These are phyloP conservation scores for Epinotia demarniana DNA, from an alignment of 2,888 invertebrate genomes.

Conservation along the genomic window DNA sequence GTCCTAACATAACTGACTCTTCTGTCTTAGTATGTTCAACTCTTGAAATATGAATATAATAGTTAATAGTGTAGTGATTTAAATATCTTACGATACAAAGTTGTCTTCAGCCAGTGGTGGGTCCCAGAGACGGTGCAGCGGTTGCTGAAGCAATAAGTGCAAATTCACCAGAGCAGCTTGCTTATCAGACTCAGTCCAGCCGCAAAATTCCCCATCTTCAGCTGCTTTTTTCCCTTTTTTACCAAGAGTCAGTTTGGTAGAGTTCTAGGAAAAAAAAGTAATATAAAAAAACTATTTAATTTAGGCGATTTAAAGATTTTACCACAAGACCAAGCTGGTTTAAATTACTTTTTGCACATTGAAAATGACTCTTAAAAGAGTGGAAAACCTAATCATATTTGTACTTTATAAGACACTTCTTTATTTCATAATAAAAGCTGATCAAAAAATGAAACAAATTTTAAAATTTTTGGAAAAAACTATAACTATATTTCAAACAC, in stretches of 20 bases:
- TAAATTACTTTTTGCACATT: too few species aligned
- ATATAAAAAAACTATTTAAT: too few species aligned
- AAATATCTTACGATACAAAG: slow-evolving; percentile 89
- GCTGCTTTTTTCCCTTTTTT: slow-evolving; percentile 77
- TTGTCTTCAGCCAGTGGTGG: slow-evolving; percentile 93
- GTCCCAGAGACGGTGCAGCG: slow-evolving; percentile 90
- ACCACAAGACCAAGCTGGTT: too few species aligned
- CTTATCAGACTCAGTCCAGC: slow-evolving; percentile 89
- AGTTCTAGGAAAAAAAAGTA: slow-evolving; percentile 62
- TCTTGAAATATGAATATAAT: neutral
- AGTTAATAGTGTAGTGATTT: neutral
- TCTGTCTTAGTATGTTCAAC: neutral
- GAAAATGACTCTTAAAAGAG: too few species aligned
- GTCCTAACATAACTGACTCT: too few species aligned
- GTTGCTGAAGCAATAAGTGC: slow-evolving; percentile 88
- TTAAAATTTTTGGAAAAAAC: too few species aligned
- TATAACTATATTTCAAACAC: too few species aligned
- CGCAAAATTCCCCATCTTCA: slow-evolving; percentile 79
- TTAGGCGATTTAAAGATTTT: too few species aligned
- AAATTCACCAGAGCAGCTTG: slow-evolving; percentile 87
- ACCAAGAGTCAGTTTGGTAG: slow-evolving; percentile 76
- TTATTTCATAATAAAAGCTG: too few species aligned
- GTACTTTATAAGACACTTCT: too few species aligned
- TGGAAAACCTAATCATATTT: too few species aligned
- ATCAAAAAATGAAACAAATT: too few species aligned